These are phyloP conservation scores for Euwallacea similis DNA, from an alignment of 1,140 invertebrate genomes.

Conservation along the genomic window DNA sequence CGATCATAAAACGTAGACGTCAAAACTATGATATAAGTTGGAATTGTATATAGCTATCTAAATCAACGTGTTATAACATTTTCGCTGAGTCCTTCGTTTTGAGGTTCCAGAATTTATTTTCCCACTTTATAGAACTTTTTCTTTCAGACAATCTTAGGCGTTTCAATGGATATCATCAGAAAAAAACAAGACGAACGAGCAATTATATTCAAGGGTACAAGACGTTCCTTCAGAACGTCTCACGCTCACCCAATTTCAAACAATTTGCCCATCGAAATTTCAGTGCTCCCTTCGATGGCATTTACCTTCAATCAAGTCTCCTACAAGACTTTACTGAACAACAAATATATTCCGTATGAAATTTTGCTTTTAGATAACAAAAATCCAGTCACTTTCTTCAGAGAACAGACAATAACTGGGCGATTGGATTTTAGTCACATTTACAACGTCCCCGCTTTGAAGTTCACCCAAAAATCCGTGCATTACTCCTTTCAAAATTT, in stretches of 20 bases:
- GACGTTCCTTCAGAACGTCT: constrained; percentile 57
- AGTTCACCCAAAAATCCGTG: constrained; percentile 49
- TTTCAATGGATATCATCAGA: constrained; percentile 52
- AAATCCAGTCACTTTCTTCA: constrained; percentile 11
- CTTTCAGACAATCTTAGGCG: constrained; percentile 53
- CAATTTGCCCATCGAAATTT: constrained; percentile 50
- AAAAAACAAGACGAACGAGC: constrained; percentile 54
- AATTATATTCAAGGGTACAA: constrained; percentile 57
- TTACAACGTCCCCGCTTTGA: constrained; percentile 43
- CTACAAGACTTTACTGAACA: constrained; percentile 41
- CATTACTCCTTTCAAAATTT: constrained; percentile 53
- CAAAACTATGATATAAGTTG: too few relatives aligned
- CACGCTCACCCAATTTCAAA: constrained; percentile 46
- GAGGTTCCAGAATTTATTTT: too few relatives aligned
- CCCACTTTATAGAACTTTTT: constrained; percentile 14
- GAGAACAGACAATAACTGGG: neutral
- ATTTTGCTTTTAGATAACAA: constrained; percentile 43
- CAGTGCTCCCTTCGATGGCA: constrained; percentile 49
- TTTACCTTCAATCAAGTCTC: constrained; percentile 49
- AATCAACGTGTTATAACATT: too few relatives aligned
- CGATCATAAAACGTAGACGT: too few relatives aligned
- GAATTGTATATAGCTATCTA: too few relatives aligned
- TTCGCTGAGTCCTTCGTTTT: too few relatives aligned
- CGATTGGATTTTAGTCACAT: constrained; percentile 39
- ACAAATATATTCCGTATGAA: constrained; percentile 40